These are phyloP conservation scores for Bruchidius siliquastri DNA, from an alignment of 2,888 invertebrate species.

Conservation along the genomic window DNA sequence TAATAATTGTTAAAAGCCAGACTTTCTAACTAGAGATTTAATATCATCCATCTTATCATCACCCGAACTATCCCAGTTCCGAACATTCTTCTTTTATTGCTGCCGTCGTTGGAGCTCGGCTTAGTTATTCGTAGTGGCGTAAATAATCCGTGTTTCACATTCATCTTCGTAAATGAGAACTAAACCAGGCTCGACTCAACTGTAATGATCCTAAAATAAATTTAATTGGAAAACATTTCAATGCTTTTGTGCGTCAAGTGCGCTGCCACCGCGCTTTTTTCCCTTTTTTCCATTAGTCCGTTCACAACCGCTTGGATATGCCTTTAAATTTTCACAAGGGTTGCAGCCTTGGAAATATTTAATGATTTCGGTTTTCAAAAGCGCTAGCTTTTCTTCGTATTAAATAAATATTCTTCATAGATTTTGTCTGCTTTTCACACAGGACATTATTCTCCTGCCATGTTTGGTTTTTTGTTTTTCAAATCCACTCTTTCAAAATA, in stretches of 20 bases:
- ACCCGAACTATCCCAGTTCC: slow-evolving; percentile 3
- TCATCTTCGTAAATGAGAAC: slow-evolving; percentile 35
- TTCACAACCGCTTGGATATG: slow-evolving; percentile 7
- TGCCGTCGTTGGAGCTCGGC: slow-evolving; percentile 16
- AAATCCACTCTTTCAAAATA: no score
- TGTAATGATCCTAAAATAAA: slow-evolving; percentile 37
- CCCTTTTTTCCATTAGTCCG: slow-evolving; percentile 11
- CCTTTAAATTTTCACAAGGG: slow-evolving; percentile 22
- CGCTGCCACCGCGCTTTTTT: slow-evolving; percentile 19
- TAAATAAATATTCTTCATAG: background rate
- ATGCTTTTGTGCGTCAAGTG: slow-evolving; percentile 27
- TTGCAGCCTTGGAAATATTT: slow-evolving; percentile 20
- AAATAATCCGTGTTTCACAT: slow-evolving; percentile 33
- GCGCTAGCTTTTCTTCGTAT: background rate
- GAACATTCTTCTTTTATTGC: background rate
- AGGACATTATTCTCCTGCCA: no score
- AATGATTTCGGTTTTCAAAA: slow-evolving; percentile 15
- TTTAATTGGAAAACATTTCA: slow-evolving; percentile 36
- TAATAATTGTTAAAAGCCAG: no score
- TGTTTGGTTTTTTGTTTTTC: no score
- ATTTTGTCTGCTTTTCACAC: no score
- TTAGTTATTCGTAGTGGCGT: slow-evolving; percentile 34
- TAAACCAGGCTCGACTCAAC: slow-evolving; percentile 31
- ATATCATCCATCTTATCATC: background rate
- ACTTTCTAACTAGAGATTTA: background rate